Conservation (phyloP, 2,888 invertebrate species). For the Bombyx huttoni region DNA sequence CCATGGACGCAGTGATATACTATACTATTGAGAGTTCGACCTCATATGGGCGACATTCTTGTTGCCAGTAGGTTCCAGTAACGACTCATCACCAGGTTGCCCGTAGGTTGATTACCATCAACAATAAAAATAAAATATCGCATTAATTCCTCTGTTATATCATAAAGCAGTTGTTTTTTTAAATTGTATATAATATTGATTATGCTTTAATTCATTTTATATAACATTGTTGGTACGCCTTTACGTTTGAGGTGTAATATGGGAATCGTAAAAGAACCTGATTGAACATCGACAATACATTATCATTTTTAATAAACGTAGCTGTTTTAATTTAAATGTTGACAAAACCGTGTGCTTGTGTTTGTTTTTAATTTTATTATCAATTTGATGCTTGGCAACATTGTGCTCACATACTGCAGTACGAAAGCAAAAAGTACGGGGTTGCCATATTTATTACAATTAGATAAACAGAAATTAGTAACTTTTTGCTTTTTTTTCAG, state of each 20-base stretch:
- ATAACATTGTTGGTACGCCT: too few relatives aligned
- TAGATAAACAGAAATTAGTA: conserved; percentile 14
- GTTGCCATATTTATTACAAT: conserved; percentile 12
- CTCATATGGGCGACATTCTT: too few relatives aligned
- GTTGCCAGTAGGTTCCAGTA: too few relatives aligned
- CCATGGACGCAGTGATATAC: too few relatives aligned
- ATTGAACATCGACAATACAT: background rate
- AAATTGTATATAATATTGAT: too few relatives aligned
- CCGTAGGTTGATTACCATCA: too few relatives aligned
- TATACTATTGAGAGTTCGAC: too few relatives aligned
- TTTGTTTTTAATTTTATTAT: conserved; percentile 65
- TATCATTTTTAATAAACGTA: background rate
- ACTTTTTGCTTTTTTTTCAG: conserved; percentile 57
- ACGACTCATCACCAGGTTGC: too few relatives aligned
- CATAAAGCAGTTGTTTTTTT: too few relatives aligned
- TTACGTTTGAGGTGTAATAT: background rate
- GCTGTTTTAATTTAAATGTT: conserved; percentile 18
- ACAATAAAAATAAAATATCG: too few relatives aligned
- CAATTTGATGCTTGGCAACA: conserved; percentile 73
- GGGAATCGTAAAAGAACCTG: background rate
- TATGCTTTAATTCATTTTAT: too few relatives aligned
- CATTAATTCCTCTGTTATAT: too few relatives aligned
- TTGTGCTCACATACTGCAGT: conserved; percentile 62
- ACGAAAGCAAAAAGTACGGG: conserved; percentile 51
- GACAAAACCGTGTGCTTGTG: conserved; percentile 58